Conservation (phyloP, 1,140 invertebrate genomes). For the Ylistrum balloti region DNA sequence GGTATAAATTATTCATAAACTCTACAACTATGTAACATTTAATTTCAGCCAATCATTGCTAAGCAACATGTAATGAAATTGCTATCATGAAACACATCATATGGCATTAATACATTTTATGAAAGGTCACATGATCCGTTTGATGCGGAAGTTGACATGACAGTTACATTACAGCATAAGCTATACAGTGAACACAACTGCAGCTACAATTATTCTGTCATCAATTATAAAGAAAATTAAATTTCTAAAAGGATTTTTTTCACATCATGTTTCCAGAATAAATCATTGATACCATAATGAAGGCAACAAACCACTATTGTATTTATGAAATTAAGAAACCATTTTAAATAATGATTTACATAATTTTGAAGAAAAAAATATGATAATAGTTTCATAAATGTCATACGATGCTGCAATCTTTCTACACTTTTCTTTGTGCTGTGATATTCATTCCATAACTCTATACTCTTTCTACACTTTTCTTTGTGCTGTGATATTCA, state of each 20-base stretch:
- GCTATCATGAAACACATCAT: background rate
- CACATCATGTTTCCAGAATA: background rate
- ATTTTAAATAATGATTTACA: background rate
- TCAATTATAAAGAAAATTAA: no score
- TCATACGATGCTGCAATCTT: background rate
- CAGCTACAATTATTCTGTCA: background rate
- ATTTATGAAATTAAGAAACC: background rate
- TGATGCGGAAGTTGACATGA: background rate
- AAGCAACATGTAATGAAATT: background rate
- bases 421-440: no score
- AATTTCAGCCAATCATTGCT: background rate
- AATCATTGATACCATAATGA: background rate
- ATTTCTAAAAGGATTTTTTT: background rate
- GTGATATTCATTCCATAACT: no score
- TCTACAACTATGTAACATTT: background rate
- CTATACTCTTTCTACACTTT: no score
- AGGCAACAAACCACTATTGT: background rate
- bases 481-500: no score
- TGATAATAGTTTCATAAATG: background rate
- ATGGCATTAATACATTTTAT: background rate
- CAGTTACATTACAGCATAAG: background rate
- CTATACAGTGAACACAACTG: background rate
- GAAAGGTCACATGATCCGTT: background rate
- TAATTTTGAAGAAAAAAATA: background rate
- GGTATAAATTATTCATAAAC: constrained; percentile 11